Evolutionary conservation across 1,140 invertebrate species (phyloP), one percentile per base, ranked within the genome.

Genomic region (Drosophila chauvacae): DNA sequence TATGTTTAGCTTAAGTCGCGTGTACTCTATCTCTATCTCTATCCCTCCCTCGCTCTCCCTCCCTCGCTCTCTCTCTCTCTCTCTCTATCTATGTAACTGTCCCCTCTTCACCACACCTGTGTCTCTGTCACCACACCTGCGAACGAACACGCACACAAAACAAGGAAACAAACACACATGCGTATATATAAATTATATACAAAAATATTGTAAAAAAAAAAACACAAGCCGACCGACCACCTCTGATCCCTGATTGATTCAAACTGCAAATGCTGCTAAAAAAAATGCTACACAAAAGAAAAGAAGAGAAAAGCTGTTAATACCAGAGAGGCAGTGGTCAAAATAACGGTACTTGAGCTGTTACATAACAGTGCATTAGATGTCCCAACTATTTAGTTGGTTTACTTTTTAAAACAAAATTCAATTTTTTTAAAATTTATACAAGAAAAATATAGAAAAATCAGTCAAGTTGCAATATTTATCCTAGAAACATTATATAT

Each of bases 1-100:
- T 70, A 51, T 72, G 69, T 72, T 72, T 72, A 72, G 44, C 69
- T 50, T 72, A 71, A 72, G 45, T 72, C 66, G 66, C 60, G 39
- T 60, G 14, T 33, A 42, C 35, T 58, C 48, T 62, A 14, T 59
- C n/a, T 58, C 48, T 62, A 14, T 59, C n/a, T 58, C 37, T 69
- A 2, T 61, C 26, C 26, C 26, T 5, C 30, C 42, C 39, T 26
- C n/a, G 11, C 28, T 33, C n/a, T 61, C 26, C 26, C 26, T 5
- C 30, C 42, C 39, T 26, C n/a, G 11, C 28, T 33, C 44, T 23
- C 30, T 63, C 47, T 26, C 20, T 11, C 28, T 33, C 44, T 28
- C 4, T 28, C 4, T 63, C 13, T 7, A n/a, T 18, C 30, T 33
- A 33, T 33, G 9, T 11, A 35, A 0, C 33, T 33, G 13, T 42